Evolutionary conservation across 2,113 vertebrate genomes (phyloP).

Genomic region (Sebastes schlegelii): DNA sequence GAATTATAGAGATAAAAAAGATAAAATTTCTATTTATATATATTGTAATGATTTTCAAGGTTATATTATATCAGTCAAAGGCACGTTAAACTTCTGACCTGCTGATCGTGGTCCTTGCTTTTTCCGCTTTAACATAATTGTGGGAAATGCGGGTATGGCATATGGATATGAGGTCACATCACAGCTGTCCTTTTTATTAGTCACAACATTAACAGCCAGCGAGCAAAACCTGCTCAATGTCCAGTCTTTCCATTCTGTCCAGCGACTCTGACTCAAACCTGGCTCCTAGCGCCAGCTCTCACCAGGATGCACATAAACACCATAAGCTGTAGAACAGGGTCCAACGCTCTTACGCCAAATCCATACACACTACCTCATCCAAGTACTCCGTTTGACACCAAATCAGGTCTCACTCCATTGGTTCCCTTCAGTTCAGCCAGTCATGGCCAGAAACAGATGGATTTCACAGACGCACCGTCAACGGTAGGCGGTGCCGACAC

Average conservation of each 20-base stretch:
- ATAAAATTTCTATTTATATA: background rate
- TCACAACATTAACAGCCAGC: slow-evolving; percentile 48
- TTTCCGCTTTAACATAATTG: slow-evolving; percentile 11
- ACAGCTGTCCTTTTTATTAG: slow-evolving; percentile 63
- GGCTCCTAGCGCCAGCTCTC: slow-evolving; percentile 60
- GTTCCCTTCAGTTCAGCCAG: slow-evolving; percentile 63
- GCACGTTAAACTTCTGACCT: background rate
- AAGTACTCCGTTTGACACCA: slow-evolving; percentile 75
- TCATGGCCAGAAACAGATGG: slow-evolving; percentile 71
- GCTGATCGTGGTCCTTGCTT: slow-evolving; percentile 2
- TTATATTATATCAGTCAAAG: background rate
- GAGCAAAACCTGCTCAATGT: slow-evolving; percentile 38
- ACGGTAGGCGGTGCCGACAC: slow-evolving; percentile 52
- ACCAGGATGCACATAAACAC: slow-evolving; percentile 80
- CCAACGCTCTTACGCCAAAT: slow-evolving; percentile 45
- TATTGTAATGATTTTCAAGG: background rate
- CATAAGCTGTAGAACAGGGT: slow-evolving; percentile 77
- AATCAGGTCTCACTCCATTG: slow-evolving; percentile 75
- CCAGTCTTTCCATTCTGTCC: slow-evolving; percentile 67
- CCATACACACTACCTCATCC: slow-evolving; percentile 44
- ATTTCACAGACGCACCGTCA: slow-evolving; percentile 65
- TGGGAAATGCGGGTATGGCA: slow-evolving; percentile 39
- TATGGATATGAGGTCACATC: slow-evolving; percentile 60
- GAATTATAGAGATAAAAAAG: background rate
- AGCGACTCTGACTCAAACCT: slow-evolving; percentile 75